A percentile compares a stretch with the other conserved stretches of the same genome.
Conservation (phyloP, 2,113 vertebrate species). For the Nycticorax nycticorax region DNA sequence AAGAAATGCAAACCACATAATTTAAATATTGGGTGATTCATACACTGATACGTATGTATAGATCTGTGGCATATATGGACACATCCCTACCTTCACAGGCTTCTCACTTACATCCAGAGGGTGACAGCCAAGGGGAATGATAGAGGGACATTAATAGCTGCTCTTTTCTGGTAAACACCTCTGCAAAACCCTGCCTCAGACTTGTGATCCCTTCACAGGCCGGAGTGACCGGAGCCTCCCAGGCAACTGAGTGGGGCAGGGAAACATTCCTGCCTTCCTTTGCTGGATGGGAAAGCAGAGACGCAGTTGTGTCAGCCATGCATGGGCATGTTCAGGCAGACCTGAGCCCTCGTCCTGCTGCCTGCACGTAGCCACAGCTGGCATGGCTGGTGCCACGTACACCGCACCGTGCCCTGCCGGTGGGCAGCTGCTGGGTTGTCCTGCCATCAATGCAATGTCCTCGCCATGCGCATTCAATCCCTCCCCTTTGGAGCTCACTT, state of each 20-base stretch:
- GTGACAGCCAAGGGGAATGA: not conserved
- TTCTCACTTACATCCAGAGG: not conserved
- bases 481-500: not conserved
- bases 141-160: not conserved
- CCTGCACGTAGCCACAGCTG: not conserved
- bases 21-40: not conserved
- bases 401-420: rapidly evolving
- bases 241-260: not conserved
- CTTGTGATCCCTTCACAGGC: rapidly evolving
- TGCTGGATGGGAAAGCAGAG: not conserved
- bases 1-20: not conserved
- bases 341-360: not conserved
- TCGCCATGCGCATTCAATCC: rapidly evolving
- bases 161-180: not conserved
- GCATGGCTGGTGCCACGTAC: rapidly evolving
- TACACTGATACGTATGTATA: not conserved
- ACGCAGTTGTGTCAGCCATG: not conserved
- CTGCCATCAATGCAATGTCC: rapidly evolving
- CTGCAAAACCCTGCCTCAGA: not conserved
- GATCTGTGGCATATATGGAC: rapidly evolving
- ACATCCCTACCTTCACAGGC: not conserved
- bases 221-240: not conserved
- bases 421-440: not conserved
- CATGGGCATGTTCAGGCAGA: not conserved
- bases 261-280: not conserved